Conservation (phyloP, 2,113 vertebrate species). For the Trachemys scripta region DNA sequence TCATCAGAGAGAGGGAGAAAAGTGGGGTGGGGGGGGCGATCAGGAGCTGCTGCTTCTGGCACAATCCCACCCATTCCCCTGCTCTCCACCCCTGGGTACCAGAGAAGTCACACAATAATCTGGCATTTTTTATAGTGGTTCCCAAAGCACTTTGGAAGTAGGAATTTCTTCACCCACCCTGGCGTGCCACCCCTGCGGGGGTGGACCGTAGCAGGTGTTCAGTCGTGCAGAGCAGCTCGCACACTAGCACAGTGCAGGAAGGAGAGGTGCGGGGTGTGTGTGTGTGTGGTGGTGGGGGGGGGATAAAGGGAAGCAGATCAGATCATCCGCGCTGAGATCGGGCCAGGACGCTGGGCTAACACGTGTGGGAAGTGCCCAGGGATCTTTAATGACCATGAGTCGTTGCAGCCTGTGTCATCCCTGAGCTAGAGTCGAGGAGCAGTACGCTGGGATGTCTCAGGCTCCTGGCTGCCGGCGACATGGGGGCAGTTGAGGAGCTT, state of each 20-base stretch:
- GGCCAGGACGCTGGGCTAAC: background rate
- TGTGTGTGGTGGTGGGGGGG: background rate
- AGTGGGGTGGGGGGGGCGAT: background rate
- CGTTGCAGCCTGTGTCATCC: background rate
- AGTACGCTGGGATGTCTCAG: background rate
- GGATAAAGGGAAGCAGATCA: background rate
- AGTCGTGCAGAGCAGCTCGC: background rate
- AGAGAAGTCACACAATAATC: background rate
- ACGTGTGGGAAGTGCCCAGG: background rate
- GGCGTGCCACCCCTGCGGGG: background rate
- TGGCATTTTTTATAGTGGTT: background rate
- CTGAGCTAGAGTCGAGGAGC: background rate
- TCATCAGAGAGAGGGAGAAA: background rate
- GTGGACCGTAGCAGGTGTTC: background rate
- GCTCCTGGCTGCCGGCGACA: background rate
- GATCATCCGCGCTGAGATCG: background rate
- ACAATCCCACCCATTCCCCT: too few relatives aligned
- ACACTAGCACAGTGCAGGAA: background rate
- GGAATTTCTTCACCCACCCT: background rate
- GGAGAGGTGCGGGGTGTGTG: background rate
- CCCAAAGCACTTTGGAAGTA: background rate
- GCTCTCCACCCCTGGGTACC: too few relatives aligned
- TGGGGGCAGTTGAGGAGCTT: background rate
- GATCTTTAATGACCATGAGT: background rate
- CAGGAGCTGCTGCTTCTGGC: too few relatives aligned